Base-by-base conservation (phyloP, 2,113 vertebrate species). In the Cromileptes altivelis region DNA sequence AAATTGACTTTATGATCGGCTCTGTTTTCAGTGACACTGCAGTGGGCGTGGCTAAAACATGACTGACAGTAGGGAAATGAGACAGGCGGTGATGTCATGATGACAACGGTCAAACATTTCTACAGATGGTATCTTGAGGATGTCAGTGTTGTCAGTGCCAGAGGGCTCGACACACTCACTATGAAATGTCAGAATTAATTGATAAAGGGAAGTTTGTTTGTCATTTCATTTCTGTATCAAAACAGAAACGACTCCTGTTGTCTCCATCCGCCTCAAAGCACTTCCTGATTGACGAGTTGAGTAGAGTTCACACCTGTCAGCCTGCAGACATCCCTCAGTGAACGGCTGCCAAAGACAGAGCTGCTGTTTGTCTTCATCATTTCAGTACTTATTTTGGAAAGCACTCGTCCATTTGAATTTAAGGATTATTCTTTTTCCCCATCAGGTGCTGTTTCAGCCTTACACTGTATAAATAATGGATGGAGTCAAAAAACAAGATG, bases 121-220 rank as follows among this genome's bases (percentile, higher is more conserved):
- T 75, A 40, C 25, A 85, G 76, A 87, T 76, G 23, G 14, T 76
- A 87, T 87, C 85, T 80, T 3, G 0, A n/a, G 42, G 42, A 45
- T 45, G 42, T 45, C 42, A 45, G 1, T 21, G 63, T 62, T 50
- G 81, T 73, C 69, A 19, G 42, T 15, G 52, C 33, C 65, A 23
- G 27, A 49, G 68, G 47, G 6, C 27, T 57, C 37, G 11, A 40
- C 0, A 60, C 23, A 49, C 47, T 17, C 47, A 6, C 6, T 4
- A 2, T 3, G 8, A 78, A 50, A 74, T 76, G 62, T 58, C 75
- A 78, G 19, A 78, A 47, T 17, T 74, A 75, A 80, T 75, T 50
- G 56, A 67, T 3, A 40, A 0, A 10, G 17, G 65, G 58, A 63
- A 72, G 58, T 64, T 82, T 63, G 10, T 55, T 70, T 42, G 30